Evolutionary conservation across 2,888 invertebrate genomes (phyloP).

Genomic region (Euzetes globulus): DNA sequence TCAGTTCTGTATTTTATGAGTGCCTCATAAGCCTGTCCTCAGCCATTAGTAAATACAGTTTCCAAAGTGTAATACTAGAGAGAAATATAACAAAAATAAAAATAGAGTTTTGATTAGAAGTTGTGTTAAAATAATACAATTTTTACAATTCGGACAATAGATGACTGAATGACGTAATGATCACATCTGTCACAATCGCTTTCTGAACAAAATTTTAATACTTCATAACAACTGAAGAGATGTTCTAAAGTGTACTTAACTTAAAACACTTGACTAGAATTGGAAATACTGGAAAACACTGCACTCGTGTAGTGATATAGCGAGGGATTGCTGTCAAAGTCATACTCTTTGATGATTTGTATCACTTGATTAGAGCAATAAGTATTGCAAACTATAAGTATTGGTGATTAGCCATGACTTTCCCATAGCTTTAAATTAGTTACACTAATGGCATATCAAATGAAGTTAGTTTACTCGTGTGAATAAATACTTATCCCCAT

Average conservation of each 20-base stretch:
- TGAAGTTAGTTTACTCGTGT: constrained; percentile 1
- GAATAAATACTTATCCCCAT: neutral
- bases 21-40: neutral
- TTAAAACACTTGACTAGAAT: neutral
- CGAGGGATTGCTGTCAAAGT: constrained; percentile 2
- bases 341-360: constrained; percentile 2
- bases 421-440: constrained; percentile 19
- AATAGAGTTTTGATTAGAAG: neutral
- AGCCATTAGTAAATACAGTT: constrained; percentile 7
- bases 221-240: constrained; percentile 9
- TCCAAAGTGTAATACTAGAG: neutral
- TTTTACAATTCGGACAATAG: neutral
- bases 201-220: neutral
- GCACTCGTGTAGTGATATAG: neutral
- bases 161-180: constrained; percentile 10
- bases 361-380: constrained; percentile 10
- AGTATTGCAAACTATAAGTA: neutral
- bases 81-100: neutral
- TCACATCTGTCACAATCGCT: neutral
- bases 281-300: constrained; percentile 1
- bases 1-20: neutral
- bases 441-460: constrained; percentile 24
- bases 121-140: constrained; percentile 13
- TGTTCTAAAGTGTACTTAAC: neutral
- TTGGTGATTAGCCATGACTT: constrained; percentile 26